Base-by-base conservation (phyloP, 2,888 invertebrate genomes). In the Cylindroiulus punctatus region DNA sequence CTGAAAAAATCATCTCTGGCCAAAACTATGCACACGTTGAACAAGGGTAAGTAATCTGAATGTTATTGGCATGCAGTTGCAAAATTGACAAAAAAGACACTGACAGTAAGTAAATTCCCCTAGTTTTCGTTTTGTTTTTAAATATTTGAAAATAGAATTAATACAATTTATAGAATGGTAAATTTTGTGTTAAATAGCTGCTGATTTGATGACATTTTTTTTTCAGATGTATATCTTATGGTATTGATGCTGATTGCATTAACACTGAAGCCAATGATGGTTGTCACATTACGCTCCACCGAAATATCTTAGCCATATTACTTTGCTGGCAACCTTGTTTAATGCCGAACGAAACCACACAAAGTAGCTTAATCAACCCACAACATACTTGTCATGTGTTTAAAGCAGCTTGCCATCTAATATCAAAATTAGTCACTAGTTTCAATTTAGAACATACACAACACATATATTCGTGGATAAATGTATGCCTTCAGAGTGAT, bases 381-480 rank as follows among this genome's bases (percentile, higher is more conserved):
- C 17, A 30, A 30, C 30, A 17, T 76, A 76, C 76, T 10, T 4
- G 30, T 0, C 30, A 76, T 26, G 83, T 83, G 22, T 83, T 83
- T 26, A 40, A 40, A 83, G 10, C 83, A 22, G 83, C 26, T 40
- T 40, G 22, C 40, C 40, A 26, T 83, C 40, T 42, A 19, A 40
- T 83, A 42, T 26, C 42, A 40, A 83, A 83, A 26, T 83, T 44
- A 83, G 10, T 40, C 22, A 22, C 26, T 22, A 14, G 26, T 10
- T 42, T 22, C 36, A n/a, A 83, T 83, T 40, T 76, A 3, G 22
- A 76, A 26, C 76, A 76, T 12, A 76, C 42, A 8, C 83, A 44
- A 40, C 83, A 12, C 12, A 0, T 83, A 14, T 40, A 83, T 83
- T 83, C 83, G 0, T 83, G 83, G 83, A 42, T 83, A 44, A 83